Evolutionary conservation across 2,888 invertebrate species (phyloP).

Genomic region (Plusia festucae): DNA sequence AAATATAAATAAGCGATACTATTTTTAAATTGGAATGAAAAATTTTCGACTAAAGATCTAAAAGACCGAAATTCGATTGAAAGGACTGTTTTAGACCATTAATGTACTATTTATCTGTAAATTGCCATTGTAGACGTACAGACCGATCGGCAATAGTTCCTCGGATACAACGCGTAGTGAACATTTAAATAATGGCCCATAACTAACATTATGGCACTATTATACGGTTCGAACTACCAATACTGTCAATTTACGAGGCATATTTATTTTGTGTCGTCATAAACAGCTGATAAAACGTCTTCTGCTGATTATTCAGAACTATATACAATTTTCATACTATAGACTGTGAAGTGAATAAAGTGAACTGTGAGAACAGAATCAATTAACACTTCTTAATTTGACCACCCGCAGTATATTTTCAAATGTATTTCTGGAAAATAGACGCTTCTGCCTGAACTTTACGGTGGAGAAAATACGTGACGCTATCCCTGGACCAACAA

Average conservation of each 20-base stretch:
- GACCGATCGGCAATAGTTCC: not conserved
- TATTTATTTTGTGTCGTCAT: not conserved
- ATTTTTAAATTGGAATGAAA: not conserved
- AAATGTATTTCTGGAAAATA: too few species aligned
- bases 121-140: not conserved
- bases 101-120: slow-evolving; percentile 2
- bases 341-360: too few species aligned
- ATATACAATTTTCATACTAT: not conserved
- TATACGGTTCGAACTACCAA: slow-evolving; percentile 39
- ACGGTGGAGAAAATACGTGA: too few species aligned
- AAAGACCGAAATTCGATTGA: not conserved
- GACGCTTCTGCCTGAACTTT: too few species aligned
- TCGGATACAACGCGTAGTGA: slow-evolving; percentile 24
- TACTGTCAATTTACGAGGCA: slow-evolving; percentile 22
- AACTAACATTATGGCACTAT: slow-evolving; percentile 34
- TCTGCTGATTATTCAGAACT: not conserved
- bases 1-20: not conserved
- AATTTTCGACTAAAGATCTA: not conserved
- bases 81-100: not conserved
- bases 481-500: too few species aligned
- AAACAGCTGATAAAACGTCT: slow-evolving; percentile 15
- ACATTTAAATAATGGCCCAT: slow-evolving; percentile 42
- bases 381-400: too few species aligned
- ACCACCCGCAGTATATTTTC: too few species aligned
- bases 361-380: too few species aligned